phyloP scores from a whole-genome alignment of 1,140 invertebrate species.

The Drosophila obscura region DNA sequence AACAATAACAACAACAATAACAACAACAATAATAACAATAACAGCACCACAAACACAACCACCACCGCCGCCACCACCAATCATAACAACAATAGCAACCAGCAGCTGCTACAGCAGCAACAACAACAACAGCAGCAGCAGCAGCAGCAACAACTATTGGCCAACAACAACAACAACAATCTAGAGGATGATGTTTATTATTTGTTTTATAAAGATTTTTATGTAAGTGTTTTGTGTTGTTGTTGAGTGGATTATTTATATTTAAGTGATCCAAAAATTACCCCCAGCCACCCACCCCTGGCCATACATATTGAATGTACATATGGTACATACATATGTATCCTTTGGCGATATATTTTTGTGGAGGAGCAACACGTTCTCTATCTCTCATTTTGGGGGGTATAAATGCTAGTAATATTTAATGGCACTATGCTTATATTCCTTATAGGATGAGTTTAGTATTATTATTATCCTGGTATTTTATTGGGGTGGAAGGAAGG shows the following conservation, averaged over 20 bases:
- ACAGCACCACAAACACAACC: conserved; percentile 37
- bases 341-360: too few species aligned
- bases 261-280: not conserved
- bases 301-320: too few species aligned
- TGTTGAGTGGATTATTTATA: conserved; percentile 5
- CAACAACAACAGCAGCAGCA: conserved; percentile 38
- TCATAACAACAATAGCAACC: conserved; percentile 25
- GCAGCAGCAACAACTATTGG: conserved; percentile 41
- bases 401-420: too few species aligned
- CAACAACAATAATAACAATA: conserved; percentile 27
- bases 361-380: too few species aligned
- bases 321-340: too few species aligned
- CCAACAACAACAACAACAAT: conserved; percentile 72
- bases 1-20: conserved; percentile 42
- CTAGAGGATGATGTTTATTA: conserved; percentile 77
- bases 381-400: too few species aligned
- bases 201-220: conserved; percentile 82
- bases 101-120: conserved; percentile 15
- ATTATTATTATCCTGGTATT: too few species aligned
- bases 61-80: conserved; percentile 28
- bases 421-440: too few species aligned
- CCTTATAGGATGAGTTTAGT: too few species aligned
- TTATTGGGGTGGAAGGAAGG: too few species aligned
- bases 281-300: not conserved
- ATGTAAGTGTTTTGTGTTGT: conserved; percentile 59